Conservation (phyloP, 2,797 vertebrate species). For the Sebastes vulpes region DNA sequence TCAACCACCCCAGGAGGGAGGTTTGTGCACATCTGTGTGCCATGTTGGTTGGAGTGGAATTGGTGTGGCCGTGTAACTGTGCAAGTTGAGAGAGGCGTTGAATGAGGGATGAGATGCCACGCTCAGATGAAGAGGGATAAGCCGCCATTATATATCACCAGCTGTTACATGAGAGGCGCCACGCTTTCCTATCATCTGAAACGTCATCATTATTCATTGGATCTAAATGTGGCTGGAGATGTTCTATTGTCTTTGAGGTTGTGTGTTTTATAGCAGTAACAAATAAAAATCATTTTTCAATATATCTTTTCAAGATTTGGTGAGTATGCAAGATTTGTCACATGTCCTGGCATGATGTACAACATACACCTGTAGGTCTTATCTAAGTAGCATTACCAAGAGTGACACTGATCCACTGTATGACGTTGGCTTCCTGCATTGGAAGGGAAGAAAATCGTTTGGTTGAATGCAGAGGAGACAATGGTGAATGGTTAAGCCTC, state of each 20-base stretch:
- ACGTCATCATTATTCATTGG: neutral
- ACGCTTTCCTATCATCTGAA: constrained; percentile 1
- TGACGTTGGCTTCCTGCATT: neutral
- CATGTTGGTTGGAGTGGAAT: constrained; percentile 8
- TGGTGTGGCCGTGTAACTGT: constrained; percentile 8
- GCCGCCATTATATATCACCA: constrained; percentile 13
- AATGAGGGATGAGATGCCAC: constrained; percentile 28
- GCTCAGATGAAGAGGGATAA: constrained; percentile 23
- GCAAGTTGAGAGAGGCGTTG: neutral
- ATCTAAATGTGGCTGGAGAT: neutral
- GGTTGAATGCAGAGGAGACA: neutral
- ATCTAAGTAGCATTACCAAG: neutral
- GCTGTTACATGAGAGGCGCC: constrained; percentile 15
- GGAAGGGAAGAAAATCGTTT: neutral
- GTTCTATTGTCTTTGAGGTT: neutral
- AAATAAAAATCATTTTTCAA: neutral
- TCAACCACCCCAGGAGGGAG: constrained; percentile 43
- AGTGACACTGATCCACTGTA: neutral
- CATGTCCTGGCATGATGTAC: neutral
- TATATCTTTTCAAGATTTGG: neutral
- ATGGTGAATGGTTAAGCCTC: neutral
- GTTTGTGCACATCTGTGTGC: constrained; percentile 46
- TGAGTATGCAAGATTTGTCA: neutral
- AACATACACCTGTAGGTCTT: neutral
- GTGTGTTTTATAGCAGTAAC: neutral